Evolutionary conservation across 2,888 invertebrate genomes (phyloP), one percentile per base, ranked within the genome.

Genomic region (Chrysina gloriosa): DNA sequence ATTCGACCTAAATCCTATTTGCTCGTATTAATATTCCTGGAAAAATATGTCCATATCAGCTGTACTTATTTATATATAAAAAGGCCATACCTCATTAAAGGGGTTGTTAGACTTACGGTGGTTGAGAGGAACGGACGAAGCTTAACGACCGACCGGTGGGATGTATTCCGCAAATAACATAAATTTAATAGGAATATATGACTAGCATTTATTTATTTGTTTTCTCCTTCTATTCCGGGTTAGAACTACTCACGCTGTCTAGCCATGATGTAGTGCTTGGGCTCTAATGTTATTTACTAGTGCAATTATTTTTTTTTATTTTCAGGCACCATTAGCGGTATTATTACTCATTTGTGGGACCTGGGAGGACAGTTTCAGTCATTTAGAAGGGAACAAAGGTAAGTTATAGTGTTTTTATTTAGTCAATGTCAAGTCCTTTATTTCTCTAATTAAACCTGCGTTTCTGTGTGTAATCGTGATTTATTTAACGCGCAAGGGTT

Each of bases 231-330:
- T 31, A 9, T n/a, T 31, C n/a, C n/a, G 21, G 19, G 45, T 7
- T 21, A 45, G 19, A 45, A 21, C 45, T 45, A 23, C 19, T 3
- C 45, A 6, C 45, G 19, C 19, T 21, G 45, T 21, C 21, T 16
- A 45, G 9, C 45, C 7, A 21, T 45, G 45, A 45, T 45, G n/a
- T 45, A 45, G 3, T 45, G 19, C 27, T 27, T 14, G 58, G 45
- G 29, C 58, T 61, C 34, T 61, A 42, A 61, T 61, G 42, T 61
- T 61, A 61, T 61, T 61, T 61, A 61, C 45, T 61, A 45, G 42
- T 7, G 58, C 42, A 45, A 61, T 61, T 29, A 61, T 42, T 45
- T 61, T 61, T 58, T 42, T 61, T 61, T 61, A 61, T 61, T 42
- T 61, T 16, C 58, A 61, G 58, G 58, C 29, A 42, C 36, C 58